Conservation (phyloP, 2,113 vertebrate genomes). For the Nycticryphes semicollaris region DNA sequence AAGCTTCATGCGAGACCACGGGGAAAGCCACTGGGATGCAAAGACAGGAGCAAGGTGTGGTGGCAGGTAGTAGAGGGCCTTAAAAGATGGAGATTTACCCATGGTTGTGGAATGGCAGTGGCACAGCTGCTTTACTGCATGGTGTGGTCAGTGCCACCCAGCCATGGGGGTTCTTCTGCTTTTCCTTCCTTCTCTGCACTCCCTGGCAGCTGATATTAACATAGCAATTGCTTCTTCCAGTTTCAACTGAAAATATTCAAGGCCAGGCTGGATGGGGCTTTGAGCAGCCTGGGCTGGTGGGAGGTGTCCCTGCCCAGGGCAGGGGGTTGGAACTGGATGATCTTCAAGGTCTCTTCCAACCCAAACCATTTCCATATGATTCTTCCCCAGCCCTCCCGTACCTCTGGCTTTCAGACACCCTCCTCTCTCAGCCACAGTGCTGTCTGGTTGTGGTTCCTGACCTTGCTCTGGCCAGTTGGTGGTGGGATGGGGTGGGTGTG, state of each 20-base stretch:
- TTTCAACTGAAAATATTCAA: too few relatives aligned
- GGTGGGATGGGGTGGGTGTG: background rate
- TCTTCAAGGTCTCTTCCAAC: too few relatives aligned
- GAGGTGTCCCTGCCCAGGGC: too few relatives aligned
- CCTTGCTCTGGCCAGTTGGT: background rate
- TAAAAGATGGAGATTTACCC: background rate
- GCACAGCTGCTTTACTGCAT: background rate
- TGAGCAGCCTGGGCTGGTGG: too few relatives aligned
- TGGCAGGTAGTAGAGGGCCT: background rate
- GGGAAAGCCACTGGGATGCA: too few relatives aligned
- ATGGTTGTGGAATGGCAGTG: fast-evolving
- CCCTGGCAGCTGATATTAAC: background rate
- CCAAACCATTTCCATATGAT: too few relatives aligned
- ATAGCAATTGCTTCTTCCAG: background rate
- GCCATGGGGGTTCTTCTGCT: background rate
- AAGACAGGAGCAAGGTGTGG: background rate
- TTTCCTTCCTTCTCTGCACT: background rate
- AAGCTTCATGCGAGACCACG: background rate
- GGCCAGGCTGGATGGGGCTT: too few relatives aligned
- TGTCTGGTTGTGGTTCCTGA: background rate
- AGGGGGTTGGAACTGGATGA: too few relatives aligned
- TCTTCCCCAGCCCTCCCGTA: background rate
- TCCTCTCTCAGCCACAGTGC: background rate
- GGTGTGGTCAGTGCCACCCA: too few relatives aligned
- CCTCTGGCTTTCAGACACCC: background rate